These are phyloP conservation scores for Colius striatus DNA, from an alignment of 2,113 vertebrate genomes.

Conservation along the genomic window DNA sequence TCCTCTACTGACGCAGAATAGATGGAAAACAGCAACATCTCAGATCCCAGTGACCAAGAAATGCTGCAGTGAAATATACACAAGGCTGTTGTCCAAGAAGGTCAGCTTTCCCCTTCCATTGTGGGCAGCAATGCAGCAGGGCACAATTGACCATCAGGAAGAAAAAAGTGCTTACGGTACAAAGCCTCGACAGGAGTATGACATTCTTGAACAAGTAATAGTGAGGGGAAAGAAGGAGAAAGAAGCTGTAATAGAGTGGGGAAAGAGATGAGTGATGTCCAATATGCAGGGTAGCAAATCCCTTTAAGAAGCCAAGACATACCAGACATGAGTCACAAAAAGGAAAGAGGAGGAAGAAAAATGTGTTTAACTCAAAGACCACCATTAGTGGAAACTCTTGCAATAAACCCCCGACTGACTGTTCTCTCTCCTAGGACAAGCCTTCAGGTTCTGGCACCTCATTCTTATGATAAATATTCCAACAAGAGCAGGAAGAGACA, in stretches of 20 bases:
- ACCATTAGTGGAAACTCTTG: neutral
- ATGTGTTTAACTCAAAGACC: neutral
- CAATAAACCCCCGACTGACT: neutral
- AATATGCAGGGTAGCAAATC: neutral
- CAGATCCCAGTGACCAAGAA: neutral
- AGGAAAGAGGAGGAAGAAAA: slow-evolving; percentile 14
- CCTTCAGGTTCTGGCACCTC: slow-evolving; percentile 40
- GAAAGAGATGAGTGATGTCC: neutral
- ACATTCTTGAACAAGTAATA: neutral
- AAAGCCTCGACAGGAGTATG: neutral
- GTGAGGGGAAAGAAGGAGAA: neutral
- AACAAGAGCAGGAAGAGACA: slow-evolving; percentile 32
- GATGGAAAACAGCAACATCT: neutral
- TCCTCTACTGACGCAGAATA: neutral
- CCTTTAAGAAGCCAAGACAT: neutral
- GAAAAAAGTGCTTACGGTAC: neutral
- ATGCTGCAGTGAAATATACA: neutral
- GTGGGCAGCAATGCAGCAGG: neutral
- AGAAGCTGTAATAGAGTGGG: neutral
- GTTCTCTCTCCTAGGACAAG: slow-evolving; percentile 16
- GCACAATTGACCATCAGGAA: neutral
- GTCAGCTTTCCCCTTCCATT: neutral
- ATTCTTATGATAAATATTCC: slow-evolving; percentile 43
- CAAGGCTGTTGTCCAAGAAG: neutral
- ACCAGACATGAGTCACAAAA: slow-evolving; percentile 16